These are phyloP conservation scores for Brachylomia viminalis DNA, from an alignment of 2,888 invertebrate genomes.

Conservation along the genomic window DNA sequence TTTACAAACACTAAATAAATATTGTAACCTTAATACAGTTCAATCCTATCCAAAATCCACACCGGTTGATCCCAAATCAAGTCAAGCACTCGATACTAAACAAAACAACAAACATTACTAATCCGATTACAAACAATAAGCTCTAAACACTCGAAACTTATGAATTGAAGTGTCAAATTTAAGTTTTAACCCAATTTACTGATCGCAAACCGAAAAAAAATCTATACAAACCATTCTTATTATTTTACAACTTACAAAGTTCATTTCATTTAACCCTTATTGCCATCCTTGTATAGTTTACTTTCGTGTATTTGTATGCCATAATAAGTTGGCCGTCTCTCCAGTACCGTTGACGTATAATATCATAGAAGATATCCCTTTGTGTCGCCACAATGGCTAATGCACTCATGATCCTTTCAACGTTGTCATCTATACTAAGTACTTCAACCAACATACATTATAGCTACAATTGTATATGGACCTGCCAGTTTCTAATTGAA, in stretches of 20 bases:
- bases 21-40: slow-evolving; percentile 39
- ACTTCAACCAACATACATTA: slow-evolving; percentile 71
- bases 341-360: slow-evolving; percentile 82
- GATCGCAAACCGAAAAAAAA: slow-evolving; percentile 73
- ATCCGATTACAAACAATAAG: slow-evolving; percentile 83
- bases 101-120: slow-evolving; percentile 81
- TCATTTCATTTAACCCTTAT: slow-evolving; percentile 53
- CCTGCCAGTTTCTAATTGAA: slow-evolving; percentile 21
- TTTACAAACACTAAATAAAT: slow-evolving; percentile 29
- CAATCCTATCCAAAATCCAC: slow-evolving; percentile 42
- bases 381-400: slow-evolving; percentile 86
- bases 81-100: slow-evolving; percentile 65
- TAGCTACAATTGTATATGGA: slow-evolving; percentile 22
- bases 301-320: slow-evolving; percentile 34
- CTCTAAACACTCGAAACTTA: slow-evolving; percentile 77
- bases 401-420: slow-evolving; percentile 89
- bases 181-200: slow-evolving; percentile 86
- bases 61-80: slow-evolving; percentile 63
- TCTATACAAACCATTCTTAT: slow-evolving; percentile 65
- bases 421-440: slow-evolving; percentile 88
- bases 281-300: slow-evolving; percentile 31
- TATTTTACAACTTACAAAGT: slow-evolving; percentile 30
- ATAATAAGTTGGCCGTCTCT: slow-evolving; percentile 60
- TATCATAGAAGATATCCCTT: slow-evolving; percentile 79
- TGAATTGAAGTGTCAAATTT: slow-evolving; percentile 80